A percentile compares a stretch with the other conserved stretches of the same genome.
Conservation (phyloP, 2,113 vertebrate species). For the Ardeotis arabs region DNA sequence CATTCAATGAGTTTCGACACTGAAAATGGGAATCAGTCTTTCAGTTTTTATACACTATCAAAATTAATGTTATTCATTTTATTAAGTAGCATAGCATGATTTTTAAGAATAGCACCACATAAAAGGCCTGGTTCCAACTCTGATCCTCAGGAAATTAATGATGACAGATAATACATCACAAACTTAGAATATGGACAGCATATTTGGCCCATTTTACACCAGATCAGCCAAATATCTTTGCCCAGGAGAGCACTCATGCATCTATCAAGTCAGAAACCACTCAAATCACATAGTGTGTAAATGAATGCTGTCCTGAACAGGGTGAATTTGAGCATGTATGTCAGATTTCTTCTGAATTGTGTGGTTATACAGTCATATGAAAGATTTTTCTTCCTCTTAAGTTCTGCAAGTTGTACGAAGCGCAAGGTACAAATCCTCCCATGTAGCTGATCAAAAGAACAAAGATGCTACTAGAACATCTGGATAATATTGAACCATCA, state of each 20-base stretch:
- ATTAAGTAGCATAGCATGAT: not conserved
- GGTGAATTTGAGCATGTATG: not conserved
- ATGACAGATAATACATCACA: not conserved
- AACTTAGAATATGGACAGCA: not conserved
- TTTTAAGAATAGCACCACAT: not conserved
- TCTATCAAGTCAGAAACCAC: not conserved
- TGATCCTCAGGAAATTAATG: not conserved
- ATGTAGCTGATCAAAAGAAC: not conserved
- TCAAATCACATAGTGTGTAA: not conserved
- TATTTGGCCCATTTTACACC: not conserved
- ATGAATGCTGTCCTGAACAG: not conserved
- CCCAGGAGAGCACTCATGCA: not conserved
- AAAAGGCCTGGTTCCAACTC: not conserved
- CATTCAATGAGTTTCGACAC: not conserved
- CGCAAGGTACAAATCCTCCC: not conserved
- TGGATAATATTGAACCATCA: not conserved
- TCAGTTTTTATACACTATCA: not conserved
- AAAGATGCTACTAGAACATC: not conserved
- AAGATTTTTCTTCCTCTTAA: not conserved
- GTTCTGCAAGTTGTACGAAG: not conserved
- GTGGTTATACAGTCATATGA: not conserved
- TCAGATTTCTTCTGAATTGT: not conserved
- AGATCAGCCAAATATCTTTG: not conserved
- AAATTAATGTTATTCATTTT: not conserved
- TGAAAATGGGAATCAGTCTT: not conserved